Percentiles rank a stretch among this genome's conserved stretches.
Evolutionary conservation across 2,888 invertebrate genomes (phyloP).

Genomic region (Archaeoteleia sp.): DNA sequence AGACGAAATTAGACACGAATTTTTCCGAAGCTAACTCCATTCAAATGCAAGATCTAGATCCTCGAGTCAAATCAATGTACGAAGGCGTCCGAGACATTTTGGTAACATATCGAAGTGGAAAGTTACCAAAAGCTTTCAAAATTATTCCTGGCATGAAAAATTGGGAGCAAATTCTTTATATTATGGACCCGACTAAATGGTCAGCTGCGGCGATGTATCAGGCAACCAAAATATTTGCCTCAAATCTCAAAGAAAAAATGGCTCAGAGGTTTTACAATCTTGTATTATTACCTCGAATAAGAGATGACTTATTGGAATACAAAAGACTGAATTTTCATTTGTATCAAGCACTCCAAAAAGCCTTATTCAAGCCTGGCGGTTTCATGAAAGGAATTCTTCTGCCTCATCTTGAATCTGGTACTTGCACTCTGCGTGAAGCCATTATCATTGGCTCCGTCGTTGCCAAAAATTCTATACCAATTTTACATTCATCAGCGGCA

Average conservation of each 20-base stretch:
- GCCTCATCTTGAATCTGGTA: slow-evolving; percentile 88
- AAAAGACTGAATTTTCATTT: slow-evolving; percentile 97
- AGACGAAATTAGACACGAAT: slow-evolving; percentile 90
- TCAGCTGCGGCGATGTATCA: slow-evolving; percentile 98
- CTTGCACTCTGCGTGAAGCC: slow-evolving; percentile 96
- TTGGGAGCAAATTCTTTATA: slow-evolving; percentile 94
- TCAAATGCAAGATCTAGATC: slow-evolving; percentile 89
- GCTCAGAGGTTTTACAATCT: slow-evolving; percentile 96
- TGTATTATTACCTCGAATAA: slow-evolving; percentile 91
- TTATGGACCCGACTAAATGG: slow-evolving; percentile 94
- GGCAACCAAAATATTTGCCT: slow-evolving; percentile 96
- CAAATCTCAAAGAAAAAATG: slow-evolving; percentile 96
- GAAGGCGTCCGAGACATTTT: slow-evolving; percentile 93
- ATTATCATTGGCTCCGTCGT: slow-evolving; percentile 95
- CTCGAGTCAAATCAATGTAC: slow-evolving; percentile 89
- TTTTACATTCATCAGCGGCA: slow-evolving; percentile 96
- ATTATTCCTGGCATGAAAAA: slow-evolving; percentile 92
- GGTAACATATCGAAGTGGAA: slow-evolving; percentile 93
- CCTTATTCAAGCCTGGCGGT: slow-evolving; percentile 96
- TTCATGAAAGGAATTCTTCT: slow-evolving; percentile 95
- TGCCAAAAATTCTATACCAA: slow-evolving; percentile 93
- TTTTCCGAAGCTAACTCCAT: slow-evolving; percentile 87
- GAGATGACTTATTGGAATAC: slow-evolving; percentile 97
- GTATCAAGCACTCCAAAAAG: slow-evolving; percentile 93
- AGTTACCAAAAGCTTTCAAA: slow-evolving; percentile 98